These are phyloP conservation scores for Ctenomys sociabilis DNA, from an alignment of 2,113 vertebrate species.

Conservation along the genomic window DNA sequence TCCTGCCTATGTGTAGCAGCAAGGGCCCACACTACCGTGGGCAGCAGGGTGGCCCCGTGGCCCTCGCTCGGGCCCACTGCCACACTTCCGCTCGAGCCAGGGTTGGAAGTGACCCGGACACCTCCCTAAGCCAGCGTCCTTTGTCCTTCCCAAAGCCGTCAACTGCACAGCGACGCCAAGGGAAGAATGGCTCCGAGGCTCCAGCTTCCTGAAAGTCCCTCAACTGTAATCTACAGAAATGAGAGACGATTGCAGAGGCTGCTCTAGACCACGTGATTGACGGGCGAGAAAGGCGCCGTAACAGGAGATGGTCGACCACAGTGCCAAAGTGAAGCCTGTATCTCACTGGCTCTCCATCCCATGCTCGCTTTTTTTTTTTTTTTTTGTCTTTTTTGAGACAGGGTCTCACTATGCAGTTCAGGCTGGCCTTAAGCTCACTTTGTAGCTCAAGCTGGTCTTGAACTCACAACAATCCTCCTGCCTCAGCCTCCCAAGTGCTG, in stretches of 20 bases:
- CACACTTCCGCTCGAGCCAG: background rate
- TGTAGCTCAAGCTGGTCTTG: no score
- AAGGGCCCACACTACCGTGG: rapidly evolving
- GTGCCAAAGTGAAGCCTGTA: background rate
- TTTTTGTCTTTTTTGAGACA: background rate
- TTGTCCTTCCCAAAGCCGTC: background rate
- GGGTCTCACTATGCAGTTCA: background rate
- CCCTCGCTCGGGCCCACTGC: background rate
- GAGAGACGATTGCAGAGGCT: background rate
- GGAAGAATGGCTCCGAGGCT: background rate
- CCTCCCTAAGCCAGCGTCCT: background rate
- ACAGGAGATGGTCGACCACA: background rate
- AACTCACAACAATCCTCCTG: no score
- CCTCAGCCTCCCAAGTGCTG: no score
- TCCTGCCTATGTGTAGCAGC: background rate
- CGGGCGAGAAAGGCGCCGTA: background rate
- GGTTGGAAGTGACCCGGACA: background rate
- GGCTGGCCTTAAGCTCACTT: background rate
- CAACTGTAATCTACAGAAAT: background rate
- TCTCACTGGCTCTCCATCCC: background rate
- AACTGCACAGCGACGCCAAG: no score
- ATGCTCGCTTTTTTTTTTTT: background rate
- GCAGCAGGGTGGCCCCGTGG: background rate
- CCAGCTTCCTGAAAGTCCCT: background rate
- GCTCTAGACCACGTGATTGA: background rate